Conservation (phyloP, 2,888 invertebrate genomes). For the Lobophora halterata region DNA sequence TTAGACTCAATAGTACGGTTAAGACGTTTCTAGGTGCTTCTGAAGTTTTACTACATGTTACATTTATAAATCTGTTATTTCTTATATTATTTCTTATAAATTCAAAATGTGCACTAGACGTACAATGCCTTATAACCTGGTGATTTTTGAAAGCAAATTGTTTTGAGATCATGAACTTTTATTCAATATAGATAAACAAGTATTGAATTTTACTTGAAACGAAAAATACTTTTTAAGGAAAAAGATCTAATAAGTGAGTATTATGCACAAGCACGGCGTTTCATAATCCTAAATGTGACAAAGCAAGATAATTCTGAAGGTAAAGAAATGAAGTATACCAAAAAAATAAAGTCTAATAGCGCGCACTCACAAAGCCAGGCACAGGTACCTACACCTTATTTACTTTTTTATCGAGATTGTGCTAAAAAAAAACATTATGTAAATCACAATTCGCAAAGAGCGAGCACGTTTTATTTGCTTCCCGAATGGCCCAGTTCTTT, state of each 20-base stretch:
- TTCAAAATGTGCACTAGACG: no score
- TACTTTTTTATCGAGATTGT: slow-evolving; percentile 36
- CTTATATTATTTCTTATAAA: no score
- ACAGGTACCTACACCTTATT: slow-evolving; percentile 36
- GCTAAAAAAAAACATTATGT: slow-evolving; percentile 50
- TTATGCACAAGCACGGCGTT: background rate
- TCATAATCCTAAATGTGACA: slow-evolving; percentile 8
- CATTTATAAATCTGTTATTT: no score
- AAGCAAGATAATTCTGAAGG: slow-evolving; percentile 13
- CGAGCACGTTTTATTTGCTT: slow-evolving; percentile 60
- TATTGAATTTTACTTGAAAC: no score
- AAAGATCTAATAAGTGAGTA: background rate
- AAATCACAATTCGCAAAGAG: slow-evolving; percentile 52
- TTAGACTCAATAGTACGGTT: slow-evolving; percentile 27
- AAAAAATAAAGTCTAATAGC: slow-evolving; percentile 27
- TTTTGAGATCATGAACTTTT: no score
- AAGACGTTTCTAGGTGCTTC: slow-evolving; percentile 18
- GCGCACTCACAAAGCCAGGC: slow-evolving; percentile 28
- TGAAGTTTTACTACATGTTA: no score
- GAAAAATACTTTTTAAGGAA: no score
- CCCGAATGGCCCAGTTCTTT: slow-evolving; percentile 51
- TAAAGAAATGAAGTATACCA: slow-evolving; percentile 12
- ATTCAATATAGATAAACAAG: no score
- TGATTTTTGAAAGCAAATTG: no score
- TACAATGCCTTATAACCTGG: no score